phyloP scores from a whole-genome alignment of 2,113 vertebrate genomes.

The Myiagra hebetior region DNA sequence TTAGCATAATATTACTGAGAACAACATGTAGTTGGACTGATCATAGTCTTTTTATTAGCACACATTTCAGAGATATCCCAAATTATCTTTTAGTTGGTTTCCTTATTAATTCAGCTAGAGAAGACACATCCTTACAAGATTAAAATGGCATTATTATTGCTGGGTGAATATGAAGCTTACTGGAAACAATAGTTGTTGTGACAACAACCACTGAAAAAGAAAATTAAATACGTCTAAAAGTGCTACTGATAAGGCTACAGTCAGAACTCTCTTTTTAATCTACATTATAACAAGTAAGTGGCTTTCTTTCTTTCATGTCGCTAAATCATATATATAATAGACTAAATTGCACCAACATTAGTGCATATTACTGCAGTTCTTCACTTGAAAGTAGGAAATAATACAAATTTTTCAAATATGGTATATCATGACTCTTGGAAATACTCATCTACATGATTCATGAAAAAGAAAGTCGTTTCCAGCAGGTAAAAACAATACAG shows the following conservation, averaged over 20 bases:
- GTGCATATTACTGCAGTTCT: not conserved
- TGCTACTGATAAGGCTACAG: constrained; percentile 52
- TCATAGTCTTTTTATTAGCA: constrained; percentile 49
- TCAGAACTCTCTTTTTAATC: constrained; percentile 53
- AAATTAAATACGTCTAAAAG: constrained; percentile 61
- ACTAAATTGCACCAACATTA: constrained; percentile 22
- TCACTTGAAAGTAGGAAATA: not conserved
- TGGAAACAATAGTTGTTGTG: constrained; percentile 67
- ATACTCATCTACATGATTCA: not conserved
- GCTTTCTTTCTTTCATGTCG: not conserved
- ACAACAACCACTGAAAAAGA: constrained; percentile 63
- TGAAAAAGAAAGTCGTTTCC: not conserved
- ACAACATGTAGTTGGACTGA: not conserved
- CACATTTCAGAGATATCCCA: constrained; percentile 27
- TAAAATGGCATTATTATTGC: constrained; percentile 58
- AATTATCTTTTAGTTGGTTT: constrained; percentile 59
- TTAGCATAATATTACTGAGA: constrained; percentile 38
- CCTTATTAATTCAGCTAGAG: constrained; percentile 62
- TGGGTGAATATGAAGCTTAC: constrained; percentile 49
- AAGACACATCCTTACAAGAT: constrained; percentile 59
- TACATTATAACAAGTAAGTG: constrained; percentile 24
- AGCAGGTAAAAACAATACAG: constrained; percentile 10
- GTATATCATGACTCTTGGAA: not conserved
- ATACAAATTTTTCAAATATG: constrained; percentile 12
- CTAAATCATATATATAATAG: constrained; percentile 27